phyloP scores from a whole-genome alignment of 2,888 invertebrate species.

The Campoplex nolae region DNA sequence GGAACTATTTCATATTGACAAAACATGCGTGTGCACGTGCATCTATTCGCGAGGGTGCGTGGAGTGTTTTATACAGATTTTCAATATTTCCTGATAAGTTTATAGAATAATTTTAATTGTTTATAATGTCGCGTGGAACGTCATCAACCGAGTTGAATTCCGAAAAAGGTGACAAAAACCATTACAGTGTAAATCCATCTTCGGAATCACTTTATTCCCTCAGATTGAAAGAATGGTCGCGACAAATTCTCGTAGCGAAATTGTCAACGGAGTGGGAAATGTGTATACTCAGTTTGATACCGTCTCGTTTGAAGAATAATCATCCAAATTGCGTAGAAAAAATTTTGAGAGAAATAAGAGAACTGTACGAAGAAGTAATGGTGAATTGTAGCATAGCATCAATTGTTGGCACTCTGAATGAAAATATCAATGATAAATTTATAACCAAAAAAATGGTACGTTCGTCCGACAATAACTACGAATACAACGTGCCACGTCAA shows the following conservation, averaged over 20 bases:
- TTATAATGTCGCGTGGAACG: neutral
- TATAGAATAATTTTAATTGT: neutral
- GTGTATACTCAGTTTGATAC: conserved; percentile 77
- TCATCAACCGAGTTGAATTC: neutral
- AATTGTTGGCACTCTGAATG: conserved; percentile 33
- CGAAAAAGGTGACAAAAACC: neutral
- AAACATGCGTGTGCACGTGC: neutral
- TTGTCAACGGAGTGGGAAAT: conserved; percentile 78
- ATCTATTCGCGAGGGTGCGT: neutral
- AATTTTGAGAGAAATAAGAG: conserved; percentile 75
- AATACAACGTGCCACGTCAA: conserved; percentile 37
- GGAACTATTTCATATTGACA: conserved; percentile 14
- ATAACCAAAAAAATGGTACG: neutral
- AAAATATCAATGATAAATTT: neutral
- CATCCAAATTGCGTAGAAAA: conserved; percentile 72
- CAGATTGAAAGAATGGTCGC: conserved; percentile 70
- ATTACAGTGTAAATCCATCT: neutral
- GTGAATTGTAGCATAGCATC: conserved; percentile 68
- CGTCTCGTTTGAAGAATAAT: conserved; percentile 69
- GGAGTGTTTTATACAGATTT: neutral
- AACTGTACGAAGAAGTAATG: conserved; percentile 77
- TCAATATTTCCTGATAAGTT: neutral
- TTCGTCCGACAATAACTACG: neutral
- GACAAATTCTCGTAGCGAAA: conserved; percentile 70
- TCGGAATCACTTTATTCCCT: conserved; percentile 70